Conservation (phyloP, 2,113 vertebrate genomes). For the Malurus alboscapulatus region DNA sequence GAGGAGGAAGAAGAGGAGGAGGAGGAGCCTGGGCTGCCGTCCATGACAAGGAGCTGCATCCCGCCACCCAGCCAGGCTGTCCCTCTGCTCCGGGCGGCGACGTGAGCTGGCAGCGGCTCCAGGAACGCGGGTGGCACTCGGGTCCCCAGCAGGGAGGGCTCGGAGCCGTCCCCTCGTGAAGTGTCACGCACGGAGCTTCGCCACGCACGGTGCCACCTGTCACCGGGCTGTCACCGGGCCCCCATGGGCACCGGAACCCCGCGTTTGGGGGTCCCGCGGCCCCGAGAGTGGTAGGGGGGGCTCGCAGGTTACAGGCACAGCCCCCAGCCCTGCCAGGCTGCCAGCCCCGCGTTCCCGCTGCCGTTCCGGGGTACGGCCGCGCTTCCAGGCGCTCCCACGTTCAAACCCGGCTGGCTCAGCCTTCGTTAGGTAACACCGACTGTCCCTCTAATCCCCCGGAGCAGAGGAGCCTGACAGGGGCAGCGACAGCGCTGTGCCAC, state of each 20-base stretch:
- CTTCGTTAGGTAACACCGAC: background rate
- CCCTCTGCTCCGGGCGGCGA: background rate
- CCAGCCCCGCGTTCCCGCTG: background rate
- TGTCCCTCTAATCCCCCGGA: background rate
- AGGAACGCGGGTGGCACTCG: rapidly evolving
- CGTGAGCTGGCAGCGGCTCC: background rate
- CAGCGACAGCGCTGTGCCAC: background rate
- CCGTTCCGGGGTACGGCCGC: background rate
- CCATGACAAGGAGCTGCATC: rapidly evolving
- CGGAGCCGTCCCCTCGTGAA: rapidly evolving
- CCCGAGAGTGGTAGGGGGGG: background rate
- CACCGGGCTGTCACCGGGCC: rapidly evolving
- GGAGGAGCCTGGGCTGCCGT: background rate
- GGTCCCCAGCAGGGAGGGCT: background rate
- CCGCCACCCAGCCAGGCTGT: background rate
- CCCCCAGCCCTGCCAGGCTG: background rate
- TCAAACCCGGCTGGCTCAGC: background rate
- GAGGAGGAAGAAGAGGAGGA: constrained; percentile 37
- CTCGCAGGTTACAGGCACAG: background rate
- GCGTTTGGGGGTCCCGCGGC: rapidly evolving
- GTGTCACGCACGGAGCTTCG: background rate
- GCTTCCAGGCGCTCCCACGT: background rate
- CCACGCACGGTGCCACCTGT: rapidly evolving
- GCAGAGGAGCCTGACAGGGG: background rate
- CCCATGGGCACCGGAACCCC: rapidly evolving